A percentile compares a stretch with the other conserved stretches of the same genome.
Conservation (phyloP, 2,888 invertebrate genomes). For the Busseola fusca region DNA sequence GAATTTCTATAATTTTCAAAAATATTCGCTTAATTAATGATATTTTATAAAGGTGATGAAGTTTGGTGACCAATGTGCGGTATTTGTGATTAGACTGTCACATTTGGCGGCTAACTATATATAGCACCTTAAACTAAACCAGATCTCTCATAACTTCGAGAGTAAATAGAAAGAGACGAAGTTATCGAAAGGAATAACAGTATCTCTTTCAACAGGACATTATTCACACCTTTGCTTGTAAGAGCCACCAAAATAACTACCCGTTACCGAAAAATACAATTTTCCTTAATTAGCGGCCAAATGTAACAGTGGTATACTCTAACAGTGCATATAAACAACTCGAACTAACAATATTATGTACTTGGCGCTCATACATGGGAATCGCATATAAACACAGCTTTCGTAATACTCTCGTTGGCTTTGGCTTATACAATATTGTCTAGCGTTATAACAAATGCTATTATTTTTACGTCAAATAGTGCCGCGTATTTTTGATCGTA, state of each 20-base stretch:
- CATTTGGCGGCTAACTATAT: conserved; percentile 24
- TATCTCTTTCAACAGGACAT: conserved; percentile 10
- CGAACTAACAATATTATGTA: conserved; percentile 47
- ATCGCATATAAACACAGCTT: conserved; percentile 71
- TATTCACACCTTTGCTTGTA: neutral
- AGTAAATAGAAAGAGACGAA: conserved; percentile 1
- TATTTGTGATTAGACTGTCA: conserved; percentile 39
- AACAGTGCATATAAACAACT: conserved; percentile 47
- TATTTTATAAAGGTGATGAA: conserved; percentile 33
- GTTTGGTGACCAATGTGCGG: conserved; percentile 35
- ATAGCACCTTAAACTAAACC: neutral
- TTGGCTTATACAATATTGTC: conserved; percentile 78
- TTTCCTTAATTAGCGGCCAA: conserved; percentile 12
- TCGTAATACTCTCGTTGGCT: conserved; percentile 82
- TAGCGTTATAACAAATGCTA: conserved; percentile 64
- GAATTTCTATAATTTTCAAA: conserved; percentile 55
- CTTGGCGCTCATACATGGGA: conserved; percentile 61
- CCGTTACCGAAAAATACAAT: neutral
- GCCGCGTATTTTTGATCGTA: neutral
- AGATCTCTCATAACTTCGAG: conserved; percentile 8
- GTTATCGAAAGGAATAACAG: neutral
- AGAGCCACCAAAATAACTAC: neutral
- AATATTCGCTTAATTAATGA: conserved; percentile 32
- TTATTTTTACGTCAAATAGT: conserved; percentile 48
- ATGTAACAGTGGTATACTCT: conserved; percentile 38